Percentiles rank a stretch among this genome's conserved stretches.
Conservation (phyloP, 2,888 invertebrate species). For the Oscheius sp. region DNA sequence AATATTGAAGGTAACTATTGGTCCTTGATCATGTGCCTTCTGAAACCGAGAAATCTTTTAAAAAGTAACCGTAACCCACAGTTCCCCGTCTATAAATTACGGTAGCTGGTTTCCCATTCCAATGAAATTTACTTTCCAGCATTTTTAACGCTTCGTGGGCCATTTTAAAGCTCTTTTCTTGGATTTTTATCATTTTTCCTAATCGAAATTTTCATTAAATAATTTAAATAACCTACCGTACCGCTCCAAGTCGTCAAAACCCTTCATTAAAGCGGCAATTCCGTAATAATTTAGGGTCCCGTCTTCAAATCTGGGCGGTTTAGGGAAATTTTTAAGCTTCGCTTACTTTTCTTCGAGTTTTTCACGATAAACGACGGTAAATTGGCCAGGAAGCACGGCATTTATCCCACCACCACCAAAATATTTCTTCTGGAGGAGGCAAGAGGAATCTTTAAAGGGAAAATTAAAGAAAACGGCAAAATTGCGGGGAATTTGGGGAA, state of each 20-base stretch:
- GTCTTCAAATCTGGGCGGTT: constrained; percentile 80
- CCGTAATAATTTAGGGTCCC: constrained; percentile 90
- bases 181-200: constrained; percentile 65
- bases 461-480: no score
- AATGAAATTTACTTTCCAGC: constrained; percentile 41
- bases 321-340: background rate
- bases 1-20: constrained; percentile 89
- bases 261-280: constrained; percentile 85
- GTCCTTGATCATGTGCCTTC: constrained; percentile 80
- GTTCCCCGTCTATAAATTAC: constrained; percentile 44
- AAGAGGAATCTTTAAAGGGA: constrained; percentile 63
- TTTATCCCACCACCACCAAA: constrained; percentile 95
- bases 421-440: constrained; percentile 81
- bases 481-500: no score
- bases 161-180: constrained; percentile 36
- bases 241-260: constrained; percentile 82
- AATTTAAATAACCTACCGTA: constrained; percentile 76
- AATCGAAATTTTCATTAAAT: background rate
- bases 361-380: constrained; percentile 73
- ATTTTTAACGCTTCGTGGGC: constrained; percentile 37
- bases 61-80: background rate
- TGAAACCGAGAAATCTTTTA: background rate
- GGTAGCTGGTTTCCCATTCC: constrained; percentile 45
- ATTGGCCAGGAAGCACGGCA: constrained; percentile 83
- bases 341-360: constrained; percentile 31